phyloP scores from a whole-genome alignment of 1,140 invertebrate species.

The Bradynema listronoti region DNA sequence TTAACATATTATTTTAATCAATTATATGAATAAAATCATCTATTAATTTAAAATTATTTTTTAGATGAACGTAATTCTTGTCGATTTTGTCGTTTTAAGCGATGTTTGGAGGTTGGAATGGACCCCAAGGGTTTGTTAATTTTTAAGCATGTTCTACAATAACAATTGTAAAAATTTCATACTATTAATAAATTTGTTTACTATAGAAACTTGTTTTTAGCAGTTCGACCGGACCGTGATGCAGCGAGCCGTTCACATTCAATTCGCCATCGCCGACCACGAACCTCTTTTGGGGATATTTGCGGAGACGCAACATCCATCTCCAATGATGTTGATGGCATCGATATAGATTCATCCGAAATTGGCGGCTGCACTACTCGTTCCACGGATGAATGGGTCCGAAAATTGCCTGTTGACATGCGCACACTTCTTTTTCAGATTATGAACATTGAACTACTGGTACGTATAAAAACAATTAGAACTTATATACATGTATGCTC shows the following conservation, averaged over 20 bases:
- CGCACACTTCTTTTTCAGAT: slow-evolving; percentile 55
- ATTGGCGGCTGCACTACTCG: background rate
- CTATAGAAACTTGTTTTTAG: slow-evolving; percentile 25
- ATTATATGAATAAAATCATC: too few relatives aligned
- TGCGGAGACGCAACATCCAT: slow-evolving; percentile 14
- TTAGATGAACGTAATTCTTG: slow-evolving; percentile 56
- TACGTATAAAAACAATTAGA: slow-evolving; percentile 13
- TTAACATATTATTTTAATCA: background rate
- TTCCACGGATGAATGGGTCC: slow-evolving; percentile 47
- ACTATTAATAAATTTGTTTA: background rate
- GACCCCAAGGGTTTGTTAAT: slow-evolving; percentile 52
- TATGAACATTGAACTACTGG: slow-evolving; percentile 54
- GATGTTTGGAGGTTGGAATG: slow-evolving; percentile 58
- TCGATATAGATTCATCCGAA: background rate
- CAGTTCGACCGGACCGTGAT: slow-evolving; percentile 53
- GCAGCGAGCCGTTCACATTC: slow-evolving; percentile 54
- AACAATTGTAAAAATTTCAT: background rate
- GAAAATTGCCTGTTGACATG: slow-evolving; percentile 56
- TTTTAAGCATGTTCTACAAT: too few relatives aligned
- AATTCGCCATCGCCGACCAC: slow-evolving; percentile 41
- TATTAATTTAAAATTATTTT: too few relatives aligned
- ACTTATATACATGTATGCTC: background rate
- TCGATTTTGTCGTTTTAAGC: slow-evolving; percentile 55
- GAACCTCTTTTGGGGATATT: slow-evolving; percentile 36
- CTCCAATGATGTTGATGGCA: background rate